Percentiles rank a stretch among this genome's conserved stretches.
Conservation (phyloP, 2,113 vertebrate genomes). For the Nothobranchius furzeri region DNA sequence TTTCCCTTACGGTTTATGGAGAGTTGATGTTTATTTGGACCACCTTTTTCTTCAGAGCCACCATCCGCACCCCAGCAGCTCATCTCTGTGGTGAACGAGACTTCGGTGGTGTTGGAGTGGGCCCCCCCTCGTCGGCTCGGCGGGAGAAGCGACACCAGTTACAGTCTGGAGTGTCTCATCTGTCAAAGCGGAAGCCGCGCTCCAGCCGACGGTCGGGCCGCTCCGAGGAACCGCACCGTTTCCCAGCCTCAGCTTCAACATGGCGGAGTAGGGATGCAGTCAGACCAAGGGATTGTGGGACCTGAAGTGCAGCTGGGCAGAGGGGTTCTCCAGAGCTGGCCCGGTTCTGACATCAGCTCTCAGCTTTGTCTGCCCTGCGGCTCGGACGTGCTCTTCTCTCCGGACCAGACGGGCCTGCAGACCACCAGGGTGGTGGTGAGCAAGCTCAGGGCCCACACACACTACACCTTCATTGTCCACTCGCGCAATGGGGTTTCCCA, state of each 20-base stretch:
- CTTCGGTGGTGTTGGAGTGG: constrained; percentile 97
- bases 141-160: constrained; percentile 89
- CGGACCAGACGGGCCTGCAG: constrained; percentile 85
- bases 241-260: constrained; percentile 47
- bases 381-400: constrained; percentile 88
- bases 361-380: constrained; percentile 89
- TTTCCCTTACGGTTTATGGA: not conserved
- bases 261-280: constrained; percentile 62
- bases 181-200: constrained; percentile 69
- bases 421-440: constrained; percentile 91
- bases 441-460: constrained; percentile 94
- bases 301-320: constrained; percentile 52
- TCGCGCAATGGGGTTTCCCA: constrained; percentile 92
- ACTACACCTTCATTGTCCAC: constrained; percentile 95
- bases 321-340: constrained; percentile 55
- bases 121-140: constrained; percentile 88
- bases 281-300: constrained; percentile 68
- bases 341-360: constrained; percentile 40
- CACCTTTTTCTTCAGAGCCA: constrained; percentile 79
- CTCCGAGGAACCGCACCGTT: constrained; percentile 47
- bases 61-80: constrained; percentile 92
- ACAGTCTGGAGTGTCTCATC: constrained; percentile 93
- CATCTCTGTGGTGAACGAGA: constrained; percentile 97
- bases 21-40: constrained; percentile 20
- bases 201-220: constrained; percentile 21